Conservation (phyloP, 2,113 vertebrate genomes). For the Perca fluviatilis region DNA sequence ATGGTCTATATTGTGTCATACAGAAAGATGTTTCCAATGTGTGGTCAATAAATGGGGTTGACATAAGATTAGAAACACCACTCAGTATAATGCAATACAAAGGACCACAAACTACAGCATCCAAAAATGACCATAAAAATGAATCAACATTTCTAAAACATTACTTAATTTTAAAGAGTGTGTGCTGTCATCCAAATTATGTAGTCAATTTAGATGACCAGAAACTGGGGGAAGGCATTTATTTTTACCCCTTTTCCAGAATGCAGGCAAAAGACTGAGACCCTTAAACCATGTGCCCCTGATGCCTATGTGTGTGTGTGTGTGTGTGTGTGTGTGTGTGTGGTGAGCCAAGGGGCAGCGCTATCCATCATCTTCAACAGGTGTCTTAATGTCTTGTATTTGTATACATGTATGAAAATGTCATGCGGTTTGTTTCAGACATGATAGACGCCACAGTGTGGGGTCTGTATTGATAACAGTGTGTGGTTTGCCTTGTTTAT, state of each 20-base stretch:
- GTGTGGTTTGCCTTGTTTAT: constrained; percentile 31
- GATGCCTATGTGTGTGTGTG: background rate
- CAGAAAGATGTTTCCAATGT: background rate
- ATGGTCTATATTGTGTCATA: background rate
- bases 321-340: background rate
- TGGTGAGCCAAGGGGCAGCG: background rate
- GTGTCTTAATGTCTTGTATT: constrained; percentile 30
- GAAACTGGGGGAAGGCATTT: background rate
- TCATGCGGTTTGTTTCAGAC: constrained; percentile 23
- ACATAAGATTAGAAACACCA: background rate
- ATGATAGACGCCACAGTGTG: constrained; percentile 14
- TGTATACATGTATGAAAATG: constrained; percentile 6
- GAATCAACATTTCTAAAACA: background rate
- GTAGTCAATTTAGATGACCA: background rate
- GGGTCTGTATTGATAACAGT: constrained; percentile 35
- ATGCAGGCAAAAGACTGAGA: constrained; percentile 24
- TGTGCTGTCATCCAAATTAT: constrained; percentile 4
- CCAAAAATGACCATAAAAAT: background rate
- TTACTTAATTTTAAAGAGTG: background rate
- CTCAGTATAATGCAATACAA: background rate
- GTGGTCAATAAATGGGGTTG: background rate
- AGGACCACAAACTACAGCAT: background rate
- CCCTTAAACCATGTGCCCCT: background rate
- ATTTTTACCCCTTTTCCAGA: constrained; percentile 30
- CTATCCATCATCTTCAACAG: constrained; percentile 39